Evolutionary conservation across 2,888 invertebrate species (phyloP), one percentile per base, ranked within the genome.

Genomic region (Calameuta idolon): DNA sequence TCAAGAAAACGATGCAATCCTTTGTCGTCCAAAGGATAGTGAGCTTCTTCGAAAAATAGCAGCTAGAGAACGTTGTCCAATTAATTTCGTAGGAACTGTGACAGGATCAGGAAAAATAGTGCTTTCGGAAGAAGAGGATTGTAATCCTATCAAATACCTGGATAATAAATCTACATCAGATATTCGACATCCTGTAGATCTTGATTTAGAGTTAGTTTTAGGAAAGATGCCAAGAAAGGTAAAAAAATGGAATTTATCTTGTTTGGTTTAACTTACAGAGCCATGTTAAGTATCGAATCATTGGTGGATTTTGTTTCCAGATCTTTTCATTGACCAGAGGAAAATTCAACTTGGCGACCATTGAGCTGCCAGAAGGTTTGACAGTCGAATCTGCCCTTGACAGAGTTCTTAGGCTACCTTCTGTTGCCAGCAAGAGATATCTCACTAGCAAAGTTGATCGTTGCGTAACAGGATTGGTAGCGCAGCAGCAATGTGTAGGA

Each of bases 401-500:
- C 78, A 93, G 95, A 82, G 98, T 99, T 0, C 92, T 99, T 73
- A 93, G 96, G 83, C 93, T 99, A 34, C 97, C 99, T 0, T 95
- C 98, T 1, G 98, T 99, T 9, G 97, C 96, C 74, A 98, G 98
- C 91, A 99, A 99, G 92, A 94, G 99, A 85, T 99, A 97, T 90
- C 93, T 99, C 71, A 99, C 98, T 0, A 99, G 97, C 89, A 99
- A 99, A 94, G 98, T 98, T 30, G 97, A 97, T 91, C 94, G 99
- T 71, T 98, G 98, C 90, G 99, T 99, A 12, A 96, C 98, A 2
- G 99, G 99, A 1, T 93, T 99, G 30, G 94, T 99, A 78, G 99
- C 98, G 0, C 99, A 99, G 91, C 99, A 99, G 89, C 99, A 99
- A 91, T 99, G 99, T 90, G 98, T 99, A 34, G 99, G 99, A 0